Percentiles rank a stretch among this genome's conserved stretches.
These are phyloP conservation scores for Scaptomyza pallida DNA, from an alignment of 1,140 invertebrate genomes.

Conservation along the genomic window DNA sequence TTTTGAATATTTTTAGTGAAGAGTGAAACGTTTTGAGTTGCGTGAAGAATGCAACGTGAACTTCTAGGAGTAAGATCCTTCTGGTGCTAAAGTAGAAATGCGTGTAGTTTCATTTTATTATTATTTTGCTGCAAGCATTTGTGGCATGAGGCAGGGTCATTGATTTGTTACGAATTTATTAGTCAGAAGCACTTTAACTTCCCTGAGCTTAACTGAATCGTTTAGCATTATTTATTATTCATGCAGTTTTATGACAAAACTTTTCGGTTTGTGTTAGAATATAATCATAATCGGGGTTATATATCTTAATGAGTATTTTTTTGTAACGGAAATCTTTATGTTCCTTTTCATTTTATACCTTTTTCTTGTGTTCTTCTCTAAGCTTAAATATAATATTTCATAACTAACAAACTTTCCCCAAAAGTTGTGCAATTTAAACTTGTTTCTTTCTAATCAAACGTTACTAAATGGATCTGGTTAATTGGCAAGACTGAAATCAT, in stretches of 20 bases:
- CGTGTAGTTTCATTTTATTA: slow-evolving; percentile 60
- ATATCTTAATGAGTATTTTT: too few relatives aligned
- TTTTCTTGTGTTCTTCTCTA: too few relatives aligned
- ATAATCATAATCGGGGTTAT: too few relatives aligned
- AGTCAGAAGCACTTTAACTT: slow-evolving; percentile 34
- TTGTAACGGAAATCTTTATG: too few relatives aligned
- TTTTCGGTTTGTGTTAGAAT: too few relatives aligned
- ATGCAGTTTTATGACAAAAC: too few relatives aligned
- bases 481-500: slow-evolving; percentile 56
- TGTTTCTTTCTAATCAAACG: too few relatives aligned
- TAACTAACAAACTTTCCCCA: slow-evolving; percentile 35
- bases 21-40: slow-evolving; percentile 71
- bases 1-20: slow-evolving; percentile 56
- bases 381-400: too few relatives aligned
- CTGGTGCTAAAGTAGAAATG: slow-evolving; percentile 74
- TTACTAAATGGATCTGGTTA: slow-evolving; percentile 67
- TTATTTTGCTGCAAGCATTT: slow-evolving; percentile 10
- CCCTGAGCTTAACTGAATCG: slow-evolving; percentile 2
- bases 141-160: slow-evolving; percentile 57
- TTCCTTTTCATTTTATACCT: too few relatives aligned
- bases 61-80: slow-evolving; percentile 11
- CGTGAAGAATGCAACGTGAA: slow-evolving; percentile 70
- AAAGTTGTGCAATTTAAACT: too few relatives aligned
- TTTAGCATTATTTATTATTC: slow-evolving; percentile 7
- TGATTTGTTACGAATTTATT: slow-evolving; percentile 82